Base-by-base conservation (phyloP, 1,140 invertebrate genomes). In the Parapsyche elsis region DNA sequence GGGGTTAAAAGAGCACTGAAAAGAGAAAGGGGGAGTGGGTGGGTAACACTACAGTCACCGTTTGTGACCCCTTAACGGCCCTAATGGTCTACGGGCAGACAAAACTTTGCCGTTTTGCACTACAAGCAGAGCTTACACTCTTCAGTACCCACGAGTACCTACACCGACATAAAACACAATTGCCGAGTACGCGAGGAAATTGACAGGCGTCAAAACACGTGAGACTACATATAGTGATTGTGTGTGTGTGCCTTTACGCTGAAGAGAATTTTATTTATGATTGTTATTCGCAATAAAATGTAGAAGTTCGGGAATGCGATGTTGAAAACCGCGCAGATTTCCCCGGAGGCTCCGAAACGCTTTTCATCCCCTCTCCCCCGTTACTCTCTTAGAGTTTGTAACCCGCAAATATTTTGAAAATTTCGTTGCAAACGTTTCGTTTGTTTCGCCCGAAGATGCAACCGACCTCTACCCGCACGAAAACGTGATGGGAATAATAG, bases 201-300 rank as follows among this genome's bases (percentile, higher is more conserved):
- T 38, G 30, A 38, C 30, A 38, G 30, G 30, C 30, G 30, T 38
- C 30, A 38, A 38, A 38, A 38, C 30, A 38, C 7, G 30, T 1
- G 30, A 38, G 30, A 38, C 7, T 38, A 38, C 7, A 38, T 38
- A n/a, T n/a, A n/a, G n/a, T n/a, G n/a, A n/a, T n/a, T n/a, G n/a
- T n/a, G n/a, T 7, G 30, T 38, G 16, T 61, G 57, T 0, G 57
- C 57, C 5, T 12, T 57, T 57, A 57, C 19, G 53, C 12, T 57
- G 53, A 57, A n/a, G 14, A 1, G 57, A 61, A 38, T 61, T 21
- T 61, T 61, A 61, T 61, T 61, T 61, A 61, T 21, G 57, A 61
- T 61, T 61, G 57, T 61, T 61, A 61, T 61, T 61, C 57, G 57
- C 57, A 61, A 61, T 19, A 61, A 61, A 61, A 61, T 61, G 16